Base-by-base conservation (phyloP, 2,113 vertebrate genomes). In the Alectura lathami region DNA sequence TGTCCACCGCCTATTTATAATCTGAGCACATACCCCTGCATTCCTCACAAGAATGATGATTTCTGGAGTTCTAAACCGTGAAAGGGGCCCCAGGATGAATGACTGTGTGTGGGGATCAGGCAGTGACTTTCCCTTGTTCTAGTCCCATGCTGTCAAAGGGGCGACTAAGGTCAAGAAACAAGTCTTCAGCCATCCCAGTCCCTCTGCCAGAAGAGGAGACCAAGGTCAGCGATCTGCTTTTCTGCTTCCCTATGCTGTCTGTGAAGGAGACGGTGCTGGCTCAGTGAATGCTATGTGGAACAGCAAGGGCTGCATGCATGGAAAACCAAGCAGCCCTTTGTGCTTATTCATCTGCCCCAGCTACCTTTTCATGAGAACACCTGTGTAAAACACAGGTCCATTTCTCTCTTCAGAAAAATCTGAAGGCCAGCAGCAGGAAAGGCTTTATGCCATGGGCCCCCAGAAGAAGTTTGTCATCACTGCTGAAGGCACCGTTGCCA, bases 111-210 rank as follows among this genome's bases (percentile, higher is more conserved):
- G 27, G 20, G 21, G 16, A 54, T 81, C 36, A 36, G 16, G n/a
- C 43, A 34, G 5, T 63, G 30, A 13, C 10, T 51, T 74, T 14
- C 32, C 42, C 56, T 83, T 63, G 22, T 36, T 79, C 47, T 63
- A 21, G 45, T 83, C 34, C 40, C 17, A 3, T 34, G 18, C 17
- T 91, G 30, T 56, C 47, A 42, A 34, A 80, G 29, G 63, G 50
- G 40, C 48, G 20, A 32, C 3, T 2, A 86, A 11, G 34, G 8
- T 88, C 42, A 40, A 34, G 30, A 68, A 20, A 4, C 17, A 40
- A 56, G 43, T 73, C 54, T 78, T 60, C 3, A 14, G 2, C 11
- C 0, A 1, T 32, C 51, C 17, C 3, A 0, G 9, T 60, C n/a
- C 16, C 48, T 90, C 30, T 83, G 17, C 48, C n/a, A 13, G 64